Base-by-base conservation (phyloP, 2,888 invertebrate genomes). In the Drosophila yooni region DNA sequence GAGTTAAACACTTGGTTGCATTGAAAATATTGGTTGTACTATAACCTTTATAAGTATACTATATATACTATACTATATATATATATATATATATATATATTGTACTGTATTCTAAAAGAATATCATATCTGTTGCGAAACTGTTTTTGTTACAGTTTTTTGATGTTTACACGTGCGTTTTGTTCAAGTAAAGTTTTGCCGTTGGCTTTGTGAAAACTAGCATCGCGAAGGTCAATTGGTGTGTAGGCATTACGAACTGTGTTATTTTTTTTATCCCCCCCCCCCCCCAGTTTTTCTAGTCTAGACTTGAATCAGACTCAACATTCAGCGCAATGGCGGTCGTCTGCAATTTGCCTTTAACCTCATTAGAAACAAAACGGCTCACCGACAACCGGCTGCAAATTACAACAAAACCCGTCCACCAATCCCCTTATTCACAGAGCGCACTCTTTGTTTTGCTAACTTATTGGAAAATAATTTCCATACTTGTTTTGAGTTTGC, bases 381-480 rank as follows among this genome's bases (percentile, higher is more conserved):
- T 8, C 46, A 63, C 72, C 77, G 67, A 59, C 80, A 62, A 58
- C 54, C 48, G 31, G 46, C 63, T 64, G 51, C 34, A 70, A 57
- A 40, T 57, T 50, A 36, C 29, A 43, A n/a, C n/a, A 25, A n/a
- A 15, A 21, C 31, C 31, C 21, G 6, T 10, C 36, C 34, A 7
- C 11, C 54, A 11, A 18, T 15, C 15, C 18, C 34, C 13, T 11
- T n/a, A 3, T 33, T 31, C 51, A 7, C 15, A 25, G 10, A 25
- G 18, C 43, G 18, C 13, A 27, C 46, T 18, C 34, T 8, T 46
- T 58, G 79, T 76, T 79, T 70, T 76, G 77, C 54, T 64, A 88
- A 85, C 82, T 90, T 83, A 78, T 90, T 87, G 77, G 83, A 77
- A 86, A 83, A 82, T 83, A 77, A 89, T 88, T 79, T 88, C 57